Base-by-base conservation (phyloP, 1,140 invertebrate genomes). In the Neoseiulus cucumeris region DNA sequence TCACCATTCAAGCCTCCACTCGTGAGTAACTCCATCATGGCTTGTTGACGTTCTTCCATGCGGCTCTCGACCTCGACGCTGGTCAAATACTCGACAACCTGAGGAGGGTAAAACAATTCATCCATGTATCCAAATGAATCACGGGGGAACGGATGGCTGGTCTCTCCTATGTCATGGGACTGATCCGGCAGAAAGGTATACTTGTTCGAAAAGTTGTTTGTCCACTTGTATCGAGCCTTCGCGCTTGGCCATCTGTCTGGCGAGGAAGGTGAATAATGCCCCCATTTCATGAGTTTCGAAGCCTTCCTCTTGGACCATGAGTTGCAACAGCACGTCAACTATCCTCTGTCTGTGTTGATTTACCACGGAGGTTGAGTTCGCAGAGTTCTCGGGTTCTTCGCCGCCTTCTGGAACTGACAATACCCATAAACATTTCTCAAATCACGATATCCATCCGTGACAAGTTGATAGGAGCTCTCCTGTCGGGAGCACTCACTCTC, bases 281-380 rank as follows among this genome's bases (percentile, higher is more conserved):
- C 80, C 79, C 67, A 86, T 78, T 66, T 87, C 79, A 17, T 79
- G 77, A 4, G 77, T 73, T 73, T 82, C 80, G 69, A 85, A 82
- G 42, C 81, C 80, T 67, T 81, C 77, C 69, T 83, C 83, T 39
- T 85, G 81, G 42, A 85, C 81, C 77, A 86, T 84, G 33, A 90
- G 83, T 73, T 83, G 82, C 17, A 89, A 75, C 29, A 91, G 76
- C 72, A 91, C 87, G 72, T 89, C 85, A 39, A 90, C 83, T 28
- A 91, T 79, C 68, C 85, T 75, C 71, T 91, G 88, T 65, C 86
- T 79, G 70, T 87, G 84, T 18, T 83, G 80, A 30, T 39, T 39
- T 9, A 47, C 41, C 64, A 59, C 41, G 1, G 39, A 64, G 51
- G 12, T 28, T 7, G 42, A 6, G 59, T 51, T 51, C 33, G 33